Base-by-base conservation (phyloP, 2,797 vertebrate genomes). In the Danionella dracula region DNA sequence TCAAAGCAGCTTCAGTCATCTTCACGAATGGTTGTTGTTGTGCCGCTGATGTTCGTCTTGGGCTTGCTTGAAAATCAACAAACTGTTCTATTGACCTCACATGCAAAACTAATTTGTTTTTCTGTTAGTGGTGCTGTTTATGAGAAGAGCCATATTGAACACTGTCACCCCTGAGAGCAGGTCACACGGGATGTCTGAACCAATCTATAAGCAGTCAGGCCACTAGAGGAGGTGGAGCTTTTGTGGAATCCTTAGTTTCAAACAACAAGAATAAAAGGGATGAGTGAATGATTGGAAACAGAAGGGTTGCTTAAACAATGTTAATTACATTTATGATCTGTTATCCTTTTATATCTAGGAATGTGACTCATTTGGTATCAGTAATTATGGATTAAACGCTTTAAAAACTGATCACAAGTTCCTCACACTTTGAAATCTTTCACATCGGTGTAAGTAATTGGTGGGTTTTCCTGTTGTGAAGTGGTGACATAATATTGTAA, bases 91-190 rank as follows among this genome's bases (percentile, higher is more conserved):
- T 86, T 85, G 81, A 82, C 84, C 76, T 88, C 85, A 86, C 86
- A 82, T 86, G 87, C 73, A 60, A 55, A 16, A 59, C 61, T 85
- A 83, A 88, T 88, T 87, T 83, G 85, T 88, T 89, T 87, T 86
- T 75, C 59, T 61, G 44, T 81, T 63, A 71, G 71, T 79, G 68
- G 66, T 71, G 65, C 75, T 75, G 68, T 79, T 85, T 81, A 75
- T 82, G 71, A 68, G 65, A 48, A 63, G 59, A 77, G 75, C 54
- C 72, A 70, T 79, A 77, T 80, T 48, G 56, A 68, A 76, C 75
- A 53, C 31, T 68, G 62, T 68, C 7, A n/a, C 21, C 41, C 29
- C 38, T 55, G 60, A 58, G 23, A 57, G 66, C 68, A 32, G 75
- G 81, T 74, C 75, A 64, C 70, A 35, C 27, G 49, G 19, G 46